Base-by-base conservation (phyloP, 2,113 vertebrate genomes). In the Dunckerocampus dactyliophorus region DNA sequence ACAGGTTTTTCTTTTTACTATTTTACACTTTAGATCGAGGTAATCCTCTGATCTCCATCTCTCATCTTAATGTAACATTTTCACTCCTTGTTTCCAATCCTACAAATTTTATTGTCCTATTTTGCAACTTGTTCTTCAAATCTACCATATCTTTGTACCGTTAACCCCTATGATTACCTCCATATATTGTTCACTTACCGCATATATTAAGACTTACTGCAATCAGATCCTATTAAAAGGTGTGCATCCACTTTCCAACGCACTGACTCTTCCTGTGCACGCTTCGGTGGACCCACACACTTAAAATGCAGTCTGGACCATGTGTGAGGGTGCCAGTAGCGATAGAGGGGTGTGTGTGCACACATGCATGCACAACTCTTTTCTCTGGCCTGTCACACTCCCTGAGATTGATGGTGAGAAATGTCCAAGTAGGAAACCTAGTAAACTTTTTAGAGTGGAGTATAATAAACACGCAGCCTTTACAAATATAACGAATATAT, bases 351-450 rank as follows among this genome's bases (percentile, higher is more conserved):
- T 58, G 79, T 80, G 73, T 69, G 62, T 54, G 62, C 67, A 73
- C 54, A 83, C 65, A 79, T 74, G 63, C 73, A 61, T 63, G 73
- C 65, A 54, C 64, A 50, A 53, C 52, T 77, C 85, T 60, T 87
- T 90, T 91, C 82, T 90, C 71, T 75, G 55, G 51, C 80, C 82
- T 86, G 89, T 87, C 89, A 82, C 72, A 43, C 64, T 72, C 65
- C 59, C 21, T 0, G 75, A 89, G 90, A 91, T 91, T 91, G 90
- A 91, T 90, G 88, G 88, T 88, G 86, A 87, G 88, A 89, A 90
- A 87, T 88, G 77, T 81, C 76, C 39, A 21, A 71, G 67, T 63
- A 75, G 74, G 59, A 76, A 85, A 82, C 77, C 65, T 74, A 72
- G 73, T 66, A 56, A 46, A 80, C 45, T 74, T 81, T 71, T 58